Percentiles rank a stretch among this genome's conserved stretches.
Conservation (phyloP, 2,888 invertebrate species). For the Odontocolon sp. region DNA sequence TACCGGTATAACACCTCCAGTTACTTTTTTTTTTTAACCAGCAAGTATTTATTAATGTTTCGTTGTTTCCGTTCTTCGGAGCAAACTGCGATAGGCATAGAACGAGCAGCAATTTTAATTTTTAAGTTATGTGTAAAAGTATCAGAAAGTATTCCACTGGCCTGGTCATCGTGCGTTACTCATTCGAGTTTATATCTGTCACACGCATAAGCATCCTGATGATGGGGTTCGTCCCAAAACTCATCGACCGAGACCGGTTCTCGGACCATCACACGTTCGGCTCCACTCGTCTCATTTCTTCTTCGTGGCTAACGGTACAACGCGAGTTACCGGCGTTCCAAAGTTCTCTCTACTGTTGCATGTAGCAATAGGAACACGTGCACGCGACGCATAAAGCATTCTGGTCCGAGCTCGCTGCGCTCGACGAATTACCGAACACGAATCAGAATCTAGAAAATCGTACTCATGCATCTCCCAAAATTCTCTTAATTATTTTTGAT, state of each 20-base stretch:
- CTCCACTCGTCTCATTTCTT: no score
- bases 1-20: no score
- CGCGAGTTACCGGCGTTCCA: conserved; percentile 33
- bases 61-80: no score
- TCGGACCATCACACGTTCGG: conserved; percentile 30
- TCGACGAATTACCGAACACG: conserved; percentile 7
- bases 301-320: conserved; percentile 52
- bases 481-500: no score
- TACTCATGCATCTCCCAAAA: no score
- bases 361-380: background rate
- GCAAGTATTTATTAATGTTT: no score
- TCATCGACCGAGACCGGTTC: conserved; percentile 45
- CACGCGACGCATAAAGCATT: background rate
- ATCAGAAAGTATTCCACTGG: no score
- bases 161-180: conserved; percentile 7
- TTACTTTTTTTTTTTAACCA: no score
- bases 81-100: no score
- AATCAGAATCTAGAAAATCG: no score
- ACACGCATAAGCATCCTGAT: conserved; percentile 8
- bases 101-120: background rate
- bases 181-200: conserved; percentile 22
- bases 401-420: no score
- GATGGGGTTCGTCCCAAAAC: conserved; percentile 36
- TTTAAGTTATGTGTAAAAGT: background rate
- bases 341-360: conserved; percentile 10